Evolutionary conservation across 2,888 invertebrate genomes (phyloP).

Genomic region (Aspidiotus rigidus): DNA sequence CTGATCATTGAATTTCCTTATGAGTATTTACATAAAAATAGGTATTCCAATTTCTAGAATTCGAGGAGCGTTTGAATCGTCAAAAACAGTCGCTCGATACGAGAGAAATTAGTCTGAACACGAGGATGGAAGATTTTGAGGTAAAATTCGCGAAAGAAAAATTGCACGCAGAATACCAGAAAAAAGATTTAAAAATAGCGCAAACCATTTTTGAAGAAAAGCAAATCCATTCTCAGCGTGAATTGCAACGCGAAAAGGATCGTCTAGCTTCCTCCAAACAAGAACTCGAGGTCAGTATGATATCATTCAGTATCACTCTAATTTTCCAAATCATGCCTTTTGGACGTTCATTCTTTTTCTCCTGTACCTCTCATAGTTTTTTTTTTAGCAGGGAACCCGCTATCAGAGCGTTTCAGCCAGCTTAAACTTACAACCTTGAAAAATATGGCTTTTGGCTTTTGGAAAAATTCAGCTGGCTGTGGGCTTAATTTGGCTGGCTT

Average conservation of each 20-base stretch:
- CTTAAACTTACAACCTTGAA: no score
- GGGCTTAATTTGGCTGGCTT: no score
- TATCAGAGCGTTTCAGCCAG: no score
- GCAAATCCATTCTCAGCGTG: constrained; percentile 19
- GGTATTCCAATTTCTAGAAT: constrained; percentile 15
- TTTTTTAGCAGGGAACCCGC: neutral
- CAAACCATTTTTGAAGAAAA: constrained; percentile 23
- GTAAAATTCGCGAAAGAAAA: constrained; percentile 17
- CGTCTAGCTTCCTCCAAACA: constrained; percentile 15
- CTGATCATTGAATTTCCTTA: neutral
- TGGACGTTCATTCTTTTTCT: neutral
- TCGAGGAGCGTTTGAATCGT: constrained; percentile 23
- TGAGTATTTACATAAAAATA: neutral
- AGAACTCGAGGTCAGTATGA: constrained; percentile 24
- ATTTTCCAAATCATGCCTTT: neutral
- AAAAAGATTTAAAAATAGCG: constrained; percentile 22
- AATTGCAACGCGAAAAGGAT: constrained; percentile 26
- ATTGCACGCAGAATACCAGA: constrained; percentile 16
- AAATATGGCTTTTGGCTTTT: no score
- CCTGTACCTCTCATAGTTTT: neutral
- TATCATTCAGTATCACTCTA: neutral
- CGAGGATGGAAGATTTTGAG: constrained; percentile 26
- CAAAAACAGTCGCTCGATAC: constrained; percentile 14
- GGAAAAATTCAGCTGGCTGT: no score
- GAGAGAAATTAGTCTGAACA: constrained; percentile 5